Base-by-base conservation (phyloP, 2,888 invertebrate species). In the Sipha maydis region DNA sequence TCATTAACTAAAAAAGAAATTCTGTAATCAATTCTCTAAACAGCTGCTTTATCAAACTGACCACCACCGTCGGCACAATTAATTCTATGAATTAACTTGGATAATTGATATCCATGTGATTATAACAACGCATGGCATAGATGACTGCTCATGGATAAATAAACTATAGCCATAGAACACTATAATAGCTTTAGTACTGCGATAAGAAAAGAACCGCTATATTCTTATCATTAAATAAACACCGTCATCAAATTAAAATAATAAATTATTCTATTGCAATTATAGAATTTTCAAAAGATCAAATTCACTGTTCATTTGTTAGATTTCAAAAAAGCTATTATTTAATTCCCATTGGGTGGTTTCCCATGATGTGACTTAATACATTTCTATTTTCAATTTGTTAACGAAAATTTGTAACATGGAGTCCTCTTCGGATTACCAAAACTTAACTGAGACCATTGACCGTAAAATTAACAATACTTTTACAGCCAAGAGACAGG, bases 381-480 rank as follows among this genome's bases (percentile, higher is more conserved):
- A 4, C 5, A 17, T 76, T 56, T 28, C 9, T 54, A 38, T 67
- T 17, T 14, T 67, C 17, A 21, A 28, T 28, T n/a, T 61, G 56
- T 79, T 11, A 3, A 21, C 31, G 4, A 3, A 1, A 38, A 69
- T n/a, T 8, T 14, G 54, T 61, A 85, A 34, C 9, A 82, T 88
- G 88, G 82, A 88, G n/a, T 67, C 82, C 9, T 76, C 75, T 8
- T 34, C 82, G 3, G 61, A 19, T 28, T 86, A 86, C 73, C 86
- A 73, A 73, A 80, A 86, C 21, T 41, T 86, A n/a, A 56, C 54
- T 1, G 88, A 82, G 41, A 14, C 38, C 0, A 75, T 28, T 1
- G 88, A 82, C 25, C 80, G 88, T 14, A 88, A 67, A 25, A 76
- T 75, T 28, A 82, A 34, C 48, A 88, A 82, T 88, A 79, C 14